These are phyloP conservation scores for Coreius guichenoti DNA, from an alignment of 2,797 vertebrate species.

Conservation along the genomic window DNA sequence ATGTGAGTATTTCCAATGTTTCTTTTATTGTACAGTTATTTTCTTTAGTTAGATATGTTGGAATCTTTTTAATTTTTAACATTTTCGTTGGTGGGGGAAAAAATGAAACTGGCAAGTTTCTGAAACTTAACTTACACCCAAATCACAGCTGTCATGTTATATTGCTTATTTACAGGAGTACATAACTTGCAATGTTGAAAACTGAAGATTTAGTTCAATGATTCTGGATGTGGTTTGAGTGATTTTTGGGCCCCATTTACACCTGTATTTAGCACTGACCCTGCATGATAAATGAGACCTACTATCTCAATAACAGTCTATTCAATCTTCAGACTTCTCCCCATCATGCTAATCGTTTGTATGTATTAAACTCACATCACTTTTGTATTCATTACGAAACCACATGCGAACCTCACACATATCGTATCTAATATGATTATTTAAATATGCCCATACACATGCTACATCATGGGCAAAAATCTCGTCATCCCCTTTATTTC, in stretches of 20 bases:
- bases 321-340: conserved; percentile 2
- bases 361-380: not conserved
- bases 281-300: not conserved
- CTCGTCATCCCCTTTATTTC: conserved; percentile 71
- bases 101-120: not conserved
- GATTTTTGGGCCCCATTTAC: not conserved
- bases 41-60: not conserved
- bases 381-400: conserved; percentile 16
- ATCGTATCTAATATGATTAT: conserved; percentile 38
- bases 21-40: not conserved
- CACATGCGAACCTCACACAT: not conserved
- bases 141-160: not conserved
- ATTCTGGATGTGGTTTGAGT: not conserved
- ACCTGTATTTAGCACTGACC: not conserved
- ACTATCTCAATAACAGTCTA: not conserved
- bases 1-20: not conserved
- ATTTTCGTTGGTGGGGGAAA: not conserved
- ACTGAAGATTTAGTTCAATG: not conserved
- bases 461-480: conserved; percentile 32
- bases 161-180: not conserved
- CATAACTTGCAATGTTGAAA: not conserved
- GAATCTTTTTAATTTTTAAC: not conserved
- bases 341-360: not conserved
- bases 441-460: conserved; percentile 23
- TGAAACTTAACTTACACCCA: not conserved